Percentiles rank a stretch among this genome's conserved stretches.
Evolutionary conservation across 2,888 invertebrate genomes (phyloP).

Genomic region (Trachelus tabidus): DNA sequence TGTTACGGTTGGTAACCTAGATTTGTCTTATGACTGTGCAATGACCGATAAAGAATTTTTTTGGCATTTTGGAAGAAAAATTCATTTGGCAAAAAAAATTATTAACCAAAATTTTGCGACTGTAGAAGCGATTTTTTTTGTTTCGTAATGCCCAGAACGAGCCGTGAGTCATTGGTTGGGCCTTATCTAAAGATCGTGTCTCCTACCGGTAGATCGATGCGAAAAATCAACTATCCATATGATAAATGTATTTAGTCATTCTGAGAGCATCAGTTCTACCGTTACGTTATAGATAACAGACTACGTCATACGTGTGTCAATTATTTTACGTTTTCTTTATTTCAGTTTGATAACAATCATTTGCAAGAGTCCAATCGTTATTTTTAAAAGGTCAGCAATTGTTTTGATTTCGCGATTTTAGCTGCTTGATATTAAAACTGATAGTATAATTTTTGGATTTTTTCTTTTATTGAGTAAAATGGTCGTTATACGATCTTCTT

Average conservation of each 20-base stretch:
- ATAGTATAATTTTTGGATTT: not conserved
- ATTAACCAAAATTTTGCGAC: too few relatives aligned
- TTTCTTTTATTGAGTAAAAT: not conserved
- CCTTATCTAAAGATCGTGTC: not conserved
- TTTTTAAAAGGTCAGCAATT: not conserved
- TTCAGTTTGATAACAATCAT: not conserved
- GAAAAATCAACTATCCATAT: not conserved
- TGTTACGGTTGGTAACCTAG: conserved; percentile 23
- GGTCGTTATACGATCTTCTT: not conserved
- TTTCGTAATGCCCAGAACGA: not conserved
- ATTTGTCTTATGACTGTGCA: conserved; percentile 10
- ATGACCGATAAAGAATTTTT: not conserved
- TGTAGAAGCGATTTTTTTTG: not conserved
- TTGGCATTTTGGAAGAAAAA: too few relatives aligned
- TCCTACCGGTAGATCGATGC: not conserved
- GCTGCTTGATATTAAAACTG: not conserved
- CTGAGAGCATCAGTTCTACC: not conserved
- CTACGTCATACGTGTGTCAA: not conserved
- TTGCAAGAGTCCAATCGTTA: not conserved
- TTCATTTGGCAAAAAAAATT: too few relatives aligned
- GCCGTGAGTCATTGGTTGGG: not conserved
- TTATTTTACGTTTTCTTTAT: not conserved
- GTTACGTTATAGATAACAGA: not conserved
- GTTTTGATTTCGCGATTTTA: not conserved
- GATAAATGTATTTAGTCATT: not conserved